These are phyloP conservation scores for Pseudoips prasinana DNA, from an alignment of 2,888 invertebrate species.

Conservation along the genomic window DNA sequence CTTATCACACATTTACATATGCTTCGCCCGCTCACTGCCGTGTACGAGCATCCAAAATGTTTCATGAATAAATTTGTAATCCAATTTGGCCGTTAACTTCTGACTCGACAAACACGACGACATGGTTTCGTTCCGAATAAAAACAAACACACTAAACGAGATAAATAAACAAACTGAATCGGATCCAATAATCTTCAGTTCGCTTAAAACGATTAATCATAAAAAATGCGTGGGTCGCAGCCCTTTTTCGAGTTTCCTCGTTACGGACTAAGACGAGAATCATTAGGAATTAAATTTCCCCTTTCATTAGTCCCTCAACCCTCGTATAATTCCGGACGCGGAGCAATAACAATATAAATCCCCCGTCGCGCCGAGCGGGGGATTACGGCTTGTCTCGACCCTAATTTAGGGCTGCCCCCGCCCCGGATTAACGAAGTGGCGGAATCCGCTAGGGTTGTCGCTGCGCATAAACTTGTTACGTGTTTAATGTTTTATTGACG, in stretches of 20 bases:
- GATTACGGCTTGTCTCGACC: conserved; percentile 82
- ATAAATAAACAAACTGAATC: conserved; percentile 52
- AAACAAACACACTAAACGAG: conserved; percentile 53
- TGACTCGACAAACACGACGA: conserved; percentile 57
- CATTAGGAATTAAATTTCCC: conserved; percentile 83
- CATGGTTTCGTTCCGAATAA: conserved; percentile 49
- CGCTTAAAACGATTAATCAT: conserved; percentile 70
- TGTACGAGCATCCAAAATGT: conserved; percentile 76
- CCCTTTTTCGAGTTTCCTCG: conserved; percentile 81
- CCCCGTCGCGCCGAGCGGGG: conserved; percentile 81
- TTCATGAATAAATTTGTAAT: conserved; percentile 80
- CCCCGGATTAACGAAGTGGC: conserved; percentile 82
- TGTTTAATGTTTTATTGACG: conserved; percentile 82
- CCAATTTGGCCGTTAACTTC: conserved; percentile 73
- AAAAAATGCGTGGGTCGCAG: conserved; percentile 73
- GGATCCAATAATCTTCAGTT: conserved; percentile 66
- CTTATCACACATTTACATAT: conserved; percentile 79
- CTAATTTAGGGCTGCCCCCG: conserved; percentile 82
- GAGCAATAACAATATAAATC: conserved; percentile 83
- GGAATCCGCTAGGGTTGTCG: conserved; percentile 82
- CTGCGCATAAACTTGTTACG: conserved; percentile 81
- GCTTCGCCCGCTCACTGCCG: conserved; percentile 65
- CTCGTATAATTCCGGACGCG: conserved; percentile 82
- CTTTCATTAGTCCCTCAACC: conserved; percentile 83
- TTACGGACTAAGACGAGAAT: conserved; percentile 82